Conservation (phyloP, 2,113 vertebrate species). For the Corvus cornix region DNA sequence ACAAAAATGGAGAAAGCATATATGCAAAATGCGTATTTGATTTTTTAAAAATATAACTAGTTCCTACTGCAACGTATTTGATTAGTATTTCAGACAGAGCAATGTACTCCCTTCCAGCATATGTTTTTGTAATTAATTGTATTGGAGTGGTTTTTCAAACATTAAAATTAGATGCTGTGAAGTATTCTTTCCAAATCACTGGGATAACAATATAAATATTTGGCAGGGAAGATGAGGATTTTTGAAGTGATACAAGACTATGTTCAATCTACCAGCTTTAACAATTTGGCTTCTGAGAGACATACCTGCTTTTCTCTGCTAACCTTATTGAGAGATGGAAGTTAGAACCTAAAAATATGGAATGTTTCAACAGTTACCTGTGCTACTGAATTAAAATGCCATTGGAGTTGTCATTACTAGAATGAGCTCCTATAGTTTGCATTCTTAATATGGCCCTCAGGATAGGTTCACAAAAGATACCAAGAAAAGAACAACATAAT, state of each 20-base stretch:
- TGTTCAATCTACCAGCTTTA: background rate
- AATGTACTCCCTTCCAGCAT: background rate
- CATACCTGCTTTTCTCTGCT: background rate
- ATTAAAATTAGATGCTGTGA: background rate
- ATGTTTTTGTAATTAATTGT: background rate
- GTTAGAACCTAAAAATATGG: background rate
- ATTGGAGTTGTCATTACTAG: background rate
- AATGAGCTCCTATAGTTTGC: background rate
- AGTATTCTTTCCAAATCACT: background rate
- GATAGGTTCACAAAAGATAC: background rate
- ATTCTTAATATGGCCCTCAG: background rate
- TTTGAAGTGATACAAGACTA: background rate
- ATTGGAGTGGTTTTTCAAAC: background rate
- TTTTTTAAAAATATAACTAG: background rate
- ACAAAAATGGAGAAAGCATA: background rate
- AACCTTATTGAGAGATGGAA: background rate
- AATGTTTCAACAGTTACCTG: background rate
- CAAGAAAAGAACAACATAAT: background rate
- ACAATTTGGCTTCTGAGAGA: background rate
- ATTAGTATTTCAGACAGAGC: background rate
- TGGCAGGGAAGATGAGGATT: background rate
- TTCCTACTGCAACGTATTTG: background rate
- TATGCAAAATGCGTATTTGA: background rate
- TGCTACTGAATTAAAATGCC: background rate
- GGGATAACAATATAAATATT: background rate